A percentile compares a stretch with the other conserved stretches of the same genome.
Evolutionary conservation across 2,888 invertebrate genomes (phyloP).

Genomic region (Phrixothrix hirtus): DNA sequence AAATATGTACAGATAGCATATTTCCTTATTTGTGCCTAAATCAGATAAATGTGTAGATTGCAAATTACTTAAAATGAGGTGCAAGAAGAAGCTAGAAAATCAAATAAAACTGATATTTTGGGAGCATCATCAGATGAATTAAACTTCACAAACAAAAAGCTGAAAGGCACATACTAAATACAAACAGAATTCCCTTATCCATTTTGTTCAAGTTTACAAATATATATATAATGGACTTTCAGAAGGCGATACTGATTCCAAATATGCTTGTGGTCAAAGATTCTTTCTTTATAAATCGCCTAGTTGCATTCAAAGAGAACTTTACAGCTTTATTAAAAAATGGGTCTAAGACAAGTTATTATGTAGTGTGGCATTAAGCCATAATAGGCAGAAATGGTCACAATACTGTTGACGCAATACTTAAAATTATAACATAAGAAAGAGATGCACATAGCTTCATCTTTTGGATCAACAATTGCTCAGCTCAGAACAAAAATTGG

Average conservation of each 20-base stretch:
- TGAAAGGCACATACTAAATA: neutral
- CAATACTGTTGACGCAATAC: constrained; percentile 23
- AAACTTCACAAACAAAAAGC: constrained; percentile 4
- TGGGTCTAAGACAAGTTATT: constrained; percentile 16
- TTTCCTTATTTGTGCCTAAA: constrained; percentile 11
- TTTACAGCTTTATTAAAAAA: constrained; percentile 16
- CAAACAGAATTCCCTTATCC: neutral
- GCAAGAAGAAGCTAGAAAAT: constrained; percentile 3
- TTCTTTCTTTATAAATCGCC: constrained; percentile 22
- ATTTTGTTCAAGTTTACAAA: neutral
- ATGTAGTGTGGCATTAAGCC: constrained; percentile 31
- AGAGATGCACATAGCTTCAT: constrained; percentile 2
- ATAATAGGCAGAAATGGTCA: constrained; percentile 17
- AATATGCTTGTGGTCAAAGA: constrained; percentile 10
- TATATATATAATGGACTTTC: constrained; percentile 2
- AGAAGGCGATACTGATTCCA: neutral
- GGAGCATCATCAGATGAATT: too few species aligned
- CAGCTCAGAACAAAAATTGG: too few species aligned
- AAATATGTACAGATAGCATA: constrained; percentile 1
- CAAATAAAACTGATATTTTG: neutral
- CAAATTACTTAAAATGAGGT: neutral
- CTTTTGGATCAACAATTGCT: constrained; percentile 13
- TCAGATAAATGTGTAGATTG: constrained; percentile 5
- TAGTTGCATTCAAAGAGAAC: constrained; percentile 23
- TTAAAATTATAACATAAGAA: constrained; percentile 3